Evolutionary conservation across 2,888 invertebrate genomes (phyloP).

Genomic region (Dusona sp.): DNA sequence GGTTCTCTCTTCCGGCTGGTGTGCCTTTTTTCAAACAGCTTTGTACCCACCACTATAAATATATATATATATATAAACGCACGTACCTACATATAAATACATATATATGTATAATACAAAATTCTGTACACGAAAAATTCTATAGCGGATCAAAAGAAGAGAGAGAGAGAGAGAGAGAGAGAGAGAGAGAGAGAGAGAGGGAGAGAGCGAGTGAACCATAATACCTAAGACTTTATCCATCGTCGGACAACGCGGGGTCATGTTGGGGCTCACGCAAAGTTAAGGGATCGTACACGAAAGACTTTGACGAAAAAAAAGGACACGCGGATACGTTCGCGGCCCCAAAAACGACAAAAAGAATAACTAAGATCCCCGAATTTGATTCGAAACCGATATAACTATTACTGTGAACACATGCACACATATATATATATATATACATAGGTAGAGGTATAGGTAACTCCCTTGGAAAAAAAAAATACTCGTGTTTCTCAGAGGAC

Average conservation of each 20-base stretch:
- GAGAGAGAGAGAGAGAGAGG: conserved; percentile 9
- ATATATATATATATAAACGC: conserved; percentile 18
- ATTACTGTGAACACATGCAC: conserved; percentile 21
- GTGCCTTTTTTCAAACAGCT: conserved; percentile 51
- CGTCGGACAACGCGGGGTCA: conserved; percentile 56
- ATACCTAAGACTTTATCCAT: conserved; percentile 55
- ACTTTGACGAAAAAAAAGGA: conserved; percentile 30
- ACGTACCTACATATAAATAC: not conserved
- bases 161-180: conserved; percentile 11
- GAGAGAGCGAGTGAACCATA: conserved; percentile 27
- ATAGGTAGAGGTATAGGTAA: not conserved
- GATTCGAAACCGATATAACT: conserved; percentile 61
- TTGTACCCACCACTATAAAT: conserved; percentile 39
- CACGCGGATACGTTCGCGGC: not conserved
- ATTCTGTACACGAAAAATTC: conserved; percentile 8
- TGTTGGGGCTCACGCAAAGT: conserved; percentile 49
- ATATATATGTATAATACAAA: not conserved
- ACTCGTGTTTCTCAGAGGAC: conserved; percentile 55
- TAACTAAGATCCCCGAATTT: conserved; percentile 45
- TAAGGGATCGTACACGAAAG: conserved; percentile 47
- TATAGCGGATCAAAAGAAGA: conserved; percentile 30
- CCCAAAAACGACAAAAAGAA: conserved; percentile 30
- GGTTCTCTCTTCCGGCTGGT: conserved; percentile 50
- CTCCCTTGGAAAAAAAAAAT: conserved; percentile 45
- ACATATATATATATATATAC: not conserved